Conservation (phyloP, 1,140 invertebrate species). For the Tetraneura akinire region DNA sequence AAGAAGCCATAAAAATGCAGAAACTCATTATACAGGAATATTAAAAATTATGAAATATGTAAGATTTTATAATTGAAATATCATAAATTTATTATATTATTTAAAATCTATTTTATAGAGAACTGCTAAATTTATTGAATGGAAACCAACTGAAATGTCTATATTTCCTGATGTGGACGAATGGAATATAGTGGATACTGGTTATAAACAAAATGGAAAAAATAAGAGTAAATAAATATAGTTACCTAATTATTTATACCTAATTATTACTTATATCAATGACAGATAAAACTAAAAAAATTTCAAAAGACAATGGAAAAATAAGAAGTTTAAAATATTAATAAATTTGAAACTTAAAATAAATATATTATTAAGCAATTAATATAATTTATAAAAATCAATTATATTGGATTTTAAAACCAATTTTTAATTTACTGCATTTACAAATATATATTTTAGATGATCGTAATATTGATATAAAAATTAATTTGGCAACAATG, state of each 20-base stretch:
- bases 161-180: slow-evolving; percentile 77
- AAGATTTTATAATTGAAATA: slow-evolving; percentile 22
- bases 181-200: slow-evolving; percentile 78
- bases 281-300: no score
- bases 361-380: no score
- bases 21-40: slow-evolving; percentile 37
- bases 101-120: slow-evolving; percentile 57
- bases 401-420: no score
- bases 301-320: no score
- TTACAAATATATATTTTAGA: slow-evolving; percentile 7
- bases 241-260: not conserved
- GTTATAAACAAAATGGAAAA: slow-evolving; percentile 63
- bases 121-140: slow-evolving; percentile 70
- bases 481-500: slow-evolving; percentile 57
- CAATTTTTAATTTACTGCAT: not conserved
- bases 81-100: not conserved
- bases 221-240: slow-evolving; percentile 62
- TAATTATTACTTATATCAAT: no score
- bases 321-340: no score
- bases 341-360: no score
- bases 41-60: slow-evolving; percentile 34
- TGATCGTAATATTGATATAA: slow-evolving; percentile 33
- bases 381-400: no score
- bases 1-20: slow-evolving; percentile 36
- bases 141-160: slow-evolving; percentile 74